A percentile compares a stretch with the other conserved stretches of the same genome.
These are phyloP conservation scores for Stigmatopora argus DNA, from an alignment of 2,113 vertebrate genomes.

Conservation along the genomic window DNA sequence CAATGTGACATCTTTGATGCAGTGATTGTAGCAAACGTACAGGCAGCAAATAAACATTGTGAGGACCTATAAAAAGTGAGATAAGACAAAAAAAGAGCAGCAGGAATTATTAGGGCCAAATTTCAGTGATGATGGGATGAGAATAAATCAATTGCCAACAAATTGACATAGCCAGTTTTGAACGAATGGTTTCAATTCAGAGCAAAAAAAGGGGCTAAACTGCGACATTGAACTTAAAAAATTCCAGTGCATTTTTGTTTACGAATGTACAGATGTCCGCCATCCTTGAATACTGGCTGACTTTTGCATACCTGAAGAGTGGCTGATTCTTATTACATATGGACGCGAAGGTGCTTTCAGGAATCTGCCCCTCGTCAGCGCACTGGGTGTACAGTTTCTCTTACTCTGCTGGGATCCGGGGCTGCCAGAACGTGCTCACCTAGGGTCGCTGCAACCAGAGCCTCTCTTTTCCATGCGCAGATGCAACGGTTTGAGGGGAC, in stretches of 20 bases:
- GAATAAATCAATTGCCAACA: too few relatives aligned
- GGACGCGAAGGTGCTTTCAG: background rate
- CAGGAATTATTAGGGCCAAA: too few relatives aligned
- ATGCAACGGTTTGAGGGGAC: conserved; percentile 51
- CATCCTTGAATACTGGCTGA: background rate
- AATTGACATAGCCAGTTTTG: background rate
- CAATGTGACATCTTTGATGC: too few relatives aligned
- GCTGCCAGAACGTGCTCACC: conserved; percentile 38
- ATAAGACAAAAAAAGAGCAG: too few relatives aligned
- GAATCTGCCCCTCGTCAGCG: conserved; percentile 11
- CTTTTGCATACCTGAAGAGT: conserved; percentile 10
- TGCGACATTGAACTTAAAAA: background rate
- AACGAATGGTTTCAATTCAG: background rate
- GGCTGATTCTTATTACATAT: background rate
- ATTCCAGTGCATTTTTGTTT: background rate
- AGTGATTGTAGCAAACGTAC: too few relatives aligned
- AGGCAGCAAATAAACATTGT: too few relatives aligned
- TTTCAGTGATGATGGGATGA: too few relatives aligned
- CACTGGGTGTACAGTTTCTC: conserved; percentile 16
- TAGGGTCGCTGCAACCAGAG: conserved; percentile 51
- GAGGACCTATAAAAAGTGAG: too few relatives aligned
- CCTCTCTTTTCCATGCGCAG: conserved; percentile 36
- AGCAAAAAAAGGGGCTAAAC: background rate
- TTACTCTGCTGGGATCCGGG: conserved; percentile 20
- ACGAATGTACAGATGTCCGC: background rate